Conservation (phyloP, 2,888 invertebrate genomes). For the Serrognathus titanus region DNA sequence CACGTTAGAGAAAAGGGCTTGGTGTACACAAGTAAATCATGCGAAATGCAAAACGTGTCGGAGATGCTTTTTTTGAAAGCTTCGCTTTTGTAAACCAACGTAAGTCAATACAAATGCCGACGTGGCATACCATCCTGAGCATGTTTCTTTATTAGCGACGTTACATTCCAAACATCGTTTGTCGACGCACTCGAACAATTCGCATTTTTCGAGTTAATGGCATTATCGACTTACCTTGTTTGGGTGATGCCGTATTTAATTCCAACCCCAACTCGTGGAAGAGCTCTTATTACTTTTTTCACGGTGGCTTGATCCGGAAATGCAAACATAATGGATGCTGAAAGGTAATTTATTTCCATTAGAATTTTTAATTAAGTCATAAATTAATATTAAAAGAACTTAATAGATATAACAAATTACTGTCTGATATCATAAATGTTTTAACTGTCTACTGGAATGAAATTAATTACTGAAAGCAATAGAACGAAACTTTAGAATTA, state of each 20-base stretch:
- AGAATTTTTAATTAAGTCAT: constrained; percentile 4
- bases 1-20: too few relatives aligned
- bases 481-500: too few relatives aligned
- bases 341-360: constrained; percentile 39
- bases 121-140: constrained; percentile 4
- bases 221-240: constrained; percentile 66
- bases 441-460: too few relatives aligned
- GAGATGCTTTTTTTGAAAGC: too few relatives aligned
- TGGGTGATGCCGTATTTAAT: constrained; percentile 99
- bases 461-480: too few relatives aligned
- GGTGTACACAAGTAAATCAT: too few relatives aligned
- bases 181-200: constrained; percentile 9
- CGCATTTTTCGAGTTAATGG: background rate
- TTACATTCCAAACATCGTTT: constrained; percentile 4
- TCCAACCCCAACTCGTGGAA: constrained; percentile 97
- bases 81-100: too few relatives aligned
- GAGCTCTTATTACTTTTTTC: constrained; percentile 95
- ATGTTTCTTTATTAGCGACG: constrained; percentile 10
- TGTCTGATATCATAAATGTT: too few relatives aligned
- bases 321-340: constrained; percentile 98
- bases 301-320: constrained; percentile 96
- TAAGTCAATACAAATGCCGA: too few relatives aligned
- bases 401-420: too few relatives aligned
- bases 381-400: background rate
- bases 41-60: too few relatives aligned